These are phyloP conservation scores for Drosophila cognata DNA, from an alignment of 2,888 invertebrate species.

Conservation along the genomic window DNA sequence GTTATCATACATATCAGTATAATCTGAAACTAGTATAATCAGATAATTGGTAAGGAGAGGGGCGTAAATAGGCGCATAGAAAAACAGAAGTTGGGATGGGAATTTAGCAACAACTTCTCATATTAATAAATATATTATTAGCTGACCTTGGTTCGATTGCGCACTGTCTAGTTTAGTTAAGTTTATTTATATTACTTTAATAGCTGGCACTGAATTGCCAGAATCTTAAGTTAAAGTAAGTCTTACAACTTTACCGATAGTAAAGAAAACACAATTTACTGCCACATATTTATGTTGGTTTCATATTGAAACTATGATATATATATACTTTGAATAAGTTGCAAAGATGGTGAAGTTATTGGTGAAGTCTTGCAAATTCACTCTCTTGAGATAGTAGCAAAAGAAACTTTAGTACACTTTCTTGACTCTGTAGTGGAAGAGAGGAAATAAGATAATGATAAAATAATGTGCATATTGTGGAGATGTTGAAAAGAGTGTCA, in stretches of 20 bases:
- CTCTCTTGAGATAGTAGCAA: no score
- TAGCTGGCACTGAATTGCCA: no score
- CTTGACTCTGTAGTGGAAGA: no score
- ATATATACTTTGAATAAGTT: not conserved
- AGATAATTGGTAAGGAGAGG: no score
- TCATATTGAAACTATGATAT: not conserved
- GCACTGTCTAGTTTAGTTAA: not conserved
- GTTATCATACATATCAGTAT: no score
- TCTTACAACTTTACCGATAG: not conserved
- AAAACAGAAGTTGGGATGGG: not conserved
- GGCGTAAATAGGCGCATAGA: not conserved
- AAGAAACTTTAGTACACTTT: no score
- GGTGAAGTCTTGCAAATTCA: not conserved
- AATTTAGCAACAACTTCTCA: not conserved
- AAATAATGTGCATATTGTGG: no score
- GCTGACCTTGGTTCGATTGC: not conserved
- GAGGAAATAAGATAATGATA: no score
- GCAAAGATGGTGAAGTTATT: not conserved
- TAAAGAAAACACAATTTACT: not conserved
- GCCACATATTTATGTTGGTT: not conserved
- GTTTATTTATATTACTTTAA: not conserved
- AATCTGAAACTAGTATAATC: no score
- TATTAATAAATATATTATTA: not conserved
- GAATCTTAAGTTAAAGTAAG: not conserved
- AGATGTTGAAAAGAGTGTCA: no score